phyloP scores from a whole-genome alignment of 2,888 invertebrate species.

The Lasioglossum marginatum region DNA sequence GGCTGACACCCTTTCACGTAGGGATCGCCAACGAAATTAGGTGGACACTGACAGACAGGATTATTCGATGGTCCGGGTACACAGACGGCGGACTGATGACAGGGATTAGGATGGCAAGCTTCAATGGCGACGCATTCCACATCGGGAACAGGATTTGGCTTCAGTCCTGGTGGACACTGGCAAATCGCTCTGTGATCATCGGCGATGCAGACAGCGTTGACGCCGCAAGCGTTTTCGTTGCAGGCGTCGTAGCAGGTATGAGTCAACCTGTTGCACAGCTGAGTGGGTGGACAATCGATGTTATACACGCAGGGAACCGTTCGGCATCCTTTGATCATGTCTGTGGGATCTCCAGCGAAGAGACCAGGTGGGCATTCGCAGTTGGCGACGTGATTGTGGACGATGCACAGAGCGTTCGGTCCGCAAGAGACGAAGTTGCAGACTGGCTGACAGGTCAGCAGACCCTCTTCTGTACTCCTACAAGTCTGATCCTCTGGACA shows the following conservation, averaged over 20 bases:
- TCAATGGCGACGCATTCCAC: constrained; percentile 91
- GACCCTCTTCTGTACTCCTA: constrained; percentile 86
- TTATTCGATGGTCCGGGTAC: constrained; percentile 88
- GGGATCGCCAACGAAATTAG: constrained; percentile 92
- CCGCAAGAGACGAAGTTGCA: constrained; percentile 93
- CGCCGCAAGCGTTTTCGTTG: constrained; percentile 92
- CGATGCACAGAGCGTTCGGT: constrained; percentile 94
- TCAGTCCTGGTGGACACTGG: constrained; percentile 94
- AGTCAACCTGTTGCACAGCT: constrained; percentile 93
- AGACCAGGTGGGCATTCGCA: constrained; percentile 96
- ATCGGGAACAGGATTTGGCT: constrained; percentile 93
- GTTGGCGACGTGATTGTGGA: constrained; percentile 95
- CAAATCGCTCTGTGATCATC: constrained; percentile 93
- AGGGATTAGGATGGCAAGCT: constrained; percentile 91
- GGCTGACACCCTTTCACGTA: constrained; percentile 90
- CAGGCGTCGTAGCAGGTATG: constrained; percentile 94
- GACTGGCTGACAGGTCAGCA: constrained; percentile 90
- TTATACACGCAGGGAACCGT: constrained; percentile 95
- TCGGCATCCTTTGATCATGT: constrained; percentile 90
- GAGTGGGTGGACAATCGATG: constrained; percentile 91
- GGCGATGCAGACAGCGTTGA: constrained; percentile 94
- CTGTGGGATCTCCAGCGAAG: constrained; percentile 94
- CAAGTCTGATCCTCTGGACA: constrained; percentile 94
- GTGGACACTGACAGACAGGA: constrained; percentile 92
- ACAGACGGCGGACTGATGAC: constrained; percentile 93